Base-by-base conservation (phyloP, 1,140 invertebrate species). In the Tetragnatha versicolor region DNA sequence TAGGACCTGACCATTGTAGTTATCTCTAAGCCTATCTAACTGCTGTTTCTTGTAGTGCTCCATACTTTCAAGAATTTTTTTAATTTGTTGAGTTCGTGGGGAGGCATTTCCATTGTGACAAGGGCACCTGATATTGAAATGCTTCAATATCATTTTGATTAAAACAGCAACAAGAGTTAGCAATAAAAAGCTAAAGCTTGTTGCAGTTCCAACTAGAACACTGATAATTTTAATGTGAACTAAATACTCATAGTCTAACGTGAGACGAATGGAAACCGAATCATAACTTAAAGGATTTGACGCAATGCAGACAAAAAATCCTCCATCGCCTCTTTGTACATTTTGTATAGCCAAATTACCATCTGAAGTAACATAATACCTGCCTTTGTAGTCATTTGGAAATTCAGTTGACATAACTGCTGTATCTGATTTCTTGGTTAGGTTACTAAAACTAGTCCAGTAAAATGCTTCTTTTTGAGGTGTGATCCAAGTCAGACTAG, bases 11-110 rank as follows among this genome's bases (percentile, higher is more conserved):
- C 91, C 90, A 17, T 93, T 92, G 83, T 98, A 98, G 86, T 97
- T 97, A 83, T 97, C 94, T 2, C 94, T 88, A 47, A 98, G 87
- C 81, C 84, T 75, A 7, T 95, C 94, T 73, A 97, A 86, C 83
- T 97, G 94, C 83, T 92, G 92, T 79, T 91, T 91, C 85, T 95
- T 95, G 85, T 96, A 95, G 66, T 92, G 91, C 85, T 97, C 94
- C 79, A 97, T 94, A 84, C 91, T 94, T 83, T 97, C 94, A 80
- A 96, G 86, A n/a, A 89, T 86, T 42, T 84, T 83, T n/a, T 82
- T 83, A 58, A 97, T 92, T 84, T 96, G 94, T 53, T 91, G 89
- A 9, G 92, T 91, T 60, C 92, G 88, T 3, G 93, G 92, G 9
- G 92, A 92, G 9, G 90, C 89, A 63, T 90, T 89, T 27, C 87